These are phyloP conservation scores for Parambassis ranga DNA, from an alignment of 2,797 vertebrate genomes.

Conservation along the genomic window DNA sequence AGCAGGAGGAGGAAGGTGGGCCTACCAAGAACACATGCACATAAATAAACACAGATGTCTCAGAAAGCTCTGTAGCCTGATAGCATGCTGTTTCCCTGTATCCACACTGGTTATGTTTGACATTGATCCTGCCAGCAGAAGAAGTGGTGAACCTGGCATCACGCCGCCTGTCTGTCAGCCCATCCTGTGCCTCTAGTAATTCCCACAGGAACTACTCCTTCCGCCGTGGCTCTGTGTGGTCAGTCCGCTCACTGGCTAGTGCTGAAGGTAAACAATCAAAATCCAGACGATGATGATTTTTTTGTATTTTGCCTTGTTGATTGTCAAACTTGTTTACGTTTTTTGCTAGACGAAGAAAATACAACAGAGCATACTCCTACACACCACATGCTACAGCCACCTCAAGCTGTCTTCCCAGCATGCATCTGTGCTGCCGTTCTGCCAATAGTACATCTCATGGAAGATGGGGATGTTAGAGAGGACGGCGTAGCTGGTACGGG, in stretches of 20 bases:
- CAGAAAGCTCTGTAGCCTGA: constrained; percentile 13
- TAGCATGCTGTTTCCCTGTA: background rate
- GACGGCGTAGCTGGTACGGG: constrained; percentile 93
- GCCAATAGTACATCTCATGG: constrained; percentile 98
- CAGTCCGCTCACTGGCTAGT: constrained; percentile 92
- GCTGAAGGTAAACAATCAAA: constrained; percentile 93
- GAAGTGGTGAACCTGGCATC: constrained; percentile 97
- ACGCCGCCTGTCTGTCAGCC: constrained; percentile 96
- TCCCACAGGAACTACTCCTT: constrained; percentile 98
- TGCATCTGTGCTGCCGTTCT: constrained; percentile 98
- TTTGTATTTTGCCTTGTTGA: no score
- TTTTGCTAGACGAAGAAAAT: constrained; percentile 90
- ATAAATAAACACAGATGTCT: no score
- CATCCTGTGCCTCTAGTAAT: constrained; percentile 96
- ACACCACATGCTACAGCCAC: constrained; percentile 94
- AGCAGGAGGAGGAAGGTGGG: constrained; percentile 98
- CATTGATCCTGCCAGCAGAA: constrained; percentile 89
- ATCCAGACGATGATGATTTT: no score
- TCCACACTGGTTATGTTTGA: constrained; percentile 7
- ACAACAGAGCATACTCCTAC: constrained; percentile 95
- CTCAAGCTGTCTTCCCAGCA: constrained; percentile 97
- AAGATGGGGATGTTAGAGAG: constrained; percentile 96
- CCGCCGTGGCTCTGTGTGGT: constrained; percentile 96
- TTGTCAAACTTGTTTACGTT: no score
- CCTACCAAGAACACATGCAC: background rate